phyloP scores from a whole-genome alignment of 2,113 vertebrate species.

The Holacanthus passer region DNA sequence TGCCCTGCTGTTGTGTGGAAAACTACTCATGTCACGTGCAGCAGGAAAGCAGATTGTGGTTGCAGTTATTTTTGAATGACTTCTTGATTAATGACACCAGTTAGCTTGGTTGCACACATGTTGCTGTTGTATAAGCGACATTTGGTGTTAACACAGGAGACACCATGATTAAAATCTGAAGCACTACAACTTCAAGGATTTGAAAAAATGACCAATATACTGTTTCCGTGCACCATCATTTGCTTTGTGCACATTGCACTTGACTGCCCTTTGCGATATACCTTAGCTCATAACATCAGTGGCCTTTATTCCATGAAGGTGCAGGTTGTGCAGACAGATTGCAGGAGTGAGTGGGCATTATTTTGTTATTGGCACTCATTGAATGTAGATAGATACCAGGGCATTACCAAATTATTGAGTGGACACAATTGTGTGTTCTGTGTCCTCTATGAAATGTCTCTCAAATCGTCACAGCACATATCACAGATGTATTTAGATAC shows the following conservation, averaged over 20 bases:
- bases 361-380: background rate
- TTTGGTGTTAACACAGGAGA: background rate
- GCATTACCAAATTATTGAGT: background rate
- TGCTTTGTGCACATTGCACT: background rate
- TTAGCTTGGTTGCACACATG: background rate
- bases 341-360: background rate
- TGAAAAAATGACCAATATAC: background rate
- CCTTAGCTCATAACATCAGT: background rate
- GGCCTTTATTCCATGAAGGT: background rate
- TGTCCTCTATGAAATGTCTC: background rate
- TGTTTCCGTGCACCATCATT: background rate
- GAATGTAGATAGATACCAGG: background rate
- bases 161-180: background rate
- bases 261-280: background rate
- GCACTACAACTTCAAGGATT: background rate
- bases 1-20: background rate
- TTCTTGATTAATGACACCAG: background rate
- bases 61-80: background rate
- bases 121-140: too few relatives aligned
- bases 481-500: constrained; percentile 15
- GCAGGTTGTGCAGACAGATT: background rate
- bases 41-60: background rate
- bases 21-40: background rate
- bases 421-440: background rate
- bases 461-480: constrained; percentile 9